A percentile compares a stretch with the other conserved stretches of the same genome.
These are phyloP conservation scores for Ibidorhyncha struthersii DNA, from an alignment of 2,113 vertebrate species.

Conservation along the genomic window DNA sequence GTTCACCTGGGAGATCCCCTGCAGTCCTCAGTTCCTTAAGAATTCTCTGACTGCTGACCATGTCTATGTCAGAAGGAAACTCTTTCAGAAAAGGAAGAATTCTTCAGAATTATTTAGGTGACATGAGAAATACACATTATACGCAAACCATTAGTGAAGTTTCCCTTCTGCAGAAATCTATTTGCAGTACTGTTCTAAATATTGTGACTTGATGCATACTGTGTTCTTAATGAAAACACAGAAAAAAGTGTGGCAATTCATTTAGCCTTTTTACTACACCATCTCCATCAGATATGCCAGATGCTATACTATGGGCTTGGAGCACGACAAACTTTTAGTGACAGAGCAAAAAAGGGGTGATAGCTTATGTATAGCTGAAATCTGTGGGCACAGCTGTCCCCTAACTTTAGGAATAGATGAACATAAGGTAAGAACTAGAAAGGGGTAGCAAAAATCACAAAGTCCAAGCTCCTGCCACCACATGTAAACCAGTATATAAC, in stretches of 20 bases:
- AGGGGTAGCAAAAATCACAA: neutral
- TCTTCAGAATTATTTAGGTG: neutral
- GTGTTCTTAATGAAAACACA: neutral
- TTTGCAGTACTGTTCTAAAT: neutral
- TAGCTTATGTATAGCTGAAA: neutral
- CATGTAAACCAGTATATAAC: neutral
- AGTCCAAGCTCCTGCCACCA: neutral
- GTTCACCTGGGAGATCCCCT: neutral
- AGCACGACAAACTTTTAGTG: accelerated
- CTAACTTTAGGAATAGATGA: neutral
- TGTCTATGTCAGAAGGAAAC: neutral
- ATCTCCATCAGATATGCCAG: neutral
- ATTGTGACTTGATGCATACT: neutral
- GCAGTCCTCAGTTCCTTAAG: neutral
- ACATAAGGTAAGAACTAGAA: neutral
- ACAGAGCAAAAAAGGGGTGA: neutral
- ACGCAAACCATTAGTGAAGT: neutral
- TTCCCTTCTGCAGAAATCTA: neutral
- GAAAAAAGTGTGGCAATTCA: neutral
- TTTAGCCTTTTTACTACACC: neutral
- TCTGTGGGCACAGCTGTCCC: neutral
- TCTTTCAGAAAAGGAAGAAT: neutral
- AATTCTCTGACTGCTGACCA: neutral
- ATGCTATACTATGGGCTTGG: neutral
- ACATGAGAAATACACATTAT: neutral